phyloP scores from a whole-genome alignment of 1,140 invertebrate species.

The Neomicropteryx cornuta region DNA sequence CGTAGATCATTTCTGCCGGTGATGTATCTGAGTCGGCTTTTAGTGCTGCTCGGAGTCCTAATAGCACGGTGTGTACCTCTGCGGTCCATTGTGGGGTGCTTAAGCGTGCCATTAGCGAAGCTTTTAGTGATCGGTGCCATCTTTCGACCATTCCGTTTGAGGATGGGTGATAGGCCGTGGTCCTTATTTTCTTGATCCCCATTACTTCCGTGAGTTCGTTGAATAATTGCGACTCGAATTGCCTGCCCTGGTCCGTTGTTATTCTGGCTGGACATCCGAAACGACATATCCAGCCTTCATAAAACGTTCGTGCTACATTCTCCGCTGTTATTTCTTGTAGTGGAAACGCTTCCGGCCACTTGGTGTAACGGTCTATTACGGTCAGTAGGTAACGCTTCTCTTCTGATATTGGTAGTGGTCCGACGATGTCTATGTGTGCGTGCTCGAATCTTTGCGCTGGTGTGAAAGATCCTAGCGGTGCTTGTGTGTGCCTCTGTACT shows the following conservation, averaged over 20 bases:
- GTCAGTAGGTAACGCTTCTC: conserved; percentile 26
- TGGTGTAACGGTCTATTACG: conserved; percentile 27
- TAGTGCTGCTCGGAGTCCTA: conserved; percentile 12
- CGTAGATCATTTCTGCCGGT: conserved; percentile 18
- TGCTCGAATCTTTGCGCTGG: conserved; percentile 9
- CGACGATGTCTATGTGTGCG: conserved; percentile 22
- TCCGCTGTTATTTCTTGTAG: conserved; percentile 21
- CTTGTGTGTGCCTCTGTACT: conserved; percentile 15
- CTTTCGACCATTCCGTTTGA: conserved; percentile 21
- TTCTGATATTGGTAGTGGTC: conserved; percentile 18
- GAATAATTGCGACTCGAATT: conserved; percentile 22
- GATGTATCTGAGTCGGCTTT: conserved; percentile 15
- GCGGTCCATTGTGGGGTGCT: conserved; percentile 9
- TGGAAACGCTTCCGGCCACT: conserved; percentile 30
- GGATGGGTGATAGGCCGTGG: conserved; percentile 21
- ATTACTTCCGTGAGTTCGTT: conserved; percentile 10
- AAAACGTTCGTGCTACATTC: conserved; percentile 21
- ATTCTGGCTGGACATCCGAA: conserved; percentile 22
- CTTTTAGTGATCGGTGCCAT: conserved; percentile 25
- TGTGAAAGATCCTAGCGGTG: conserved; percentile 9
- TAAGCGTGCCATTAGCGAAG: conserved; percentile 13
- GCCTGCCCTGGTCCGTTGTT: conserved; percentile 24
- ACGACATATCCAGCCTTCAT: conserved; percentile 22
- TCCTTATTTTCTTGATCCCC: conserved; percentile 17
- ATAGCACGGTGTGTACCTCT: conserved; percentile 10